A percentile compares a stretch with the other conserved stretches of the same genome.
These are phyloP conservation scores for Drosophila subquinaria DNA, from an alignment of 2,888 invertebrate genomes.

Conservation along the genomic window DNA sequence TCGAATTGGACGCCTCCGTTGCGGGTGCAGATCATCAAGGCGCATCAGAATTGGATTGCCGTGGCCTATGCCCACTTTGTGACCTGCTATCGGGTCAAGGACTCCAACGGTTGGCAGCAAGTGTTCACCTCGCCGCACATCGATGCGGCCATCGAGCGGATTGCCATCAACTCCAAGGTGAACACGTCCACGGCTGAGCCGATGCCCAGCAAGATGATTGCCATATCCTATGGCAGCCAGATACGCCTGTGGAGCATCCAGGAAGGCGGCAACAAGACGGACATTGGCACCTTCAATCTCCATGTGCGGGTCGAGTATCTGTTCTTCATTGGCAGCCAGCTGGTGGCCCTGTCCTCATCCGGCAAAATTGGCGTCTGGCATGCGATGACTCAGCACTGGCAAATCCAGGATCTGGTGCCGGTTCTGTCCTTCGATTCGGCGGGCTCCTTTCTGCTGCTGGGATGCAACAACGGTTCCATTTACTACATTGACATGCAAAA, in stretches of 20 bases:
- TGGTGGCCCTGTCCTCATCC: slow-evolving; percentile 96
- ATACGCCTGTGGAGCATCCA: slow-evolving; percentile 93
- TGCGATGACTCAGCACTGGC: slow-evolving; percentile 99
- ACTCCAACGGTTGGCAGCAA: slow-evolving; percentile 98
- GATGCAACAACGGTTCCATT: slow-evolving; percentile 98
- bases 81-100: slow-evolving; percentile 96
- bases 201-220: slow-evolving; percentile 91
- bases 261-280: slow-evolving; percentile 91
- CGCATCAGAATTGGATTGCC: slow-evolving; percentile 99
- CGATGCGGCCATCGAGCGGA: slow-evolving; percentile 93
- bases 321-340: slow-evolving; percentile 98
- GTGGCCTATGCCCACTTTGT: slow-evolving; percentile 98
- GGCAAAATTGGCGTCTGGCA: slow-evolving; percentile 99
- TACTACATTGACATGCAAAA: slow-evolving; percentile 99
- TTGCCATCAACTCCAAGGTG: slow-evolving; percentile 93
- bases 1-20: slow-evolving; percentile 92
- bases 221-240: slow-evolving; percentile 91
- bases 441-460: slow-evolving; percentile 96
- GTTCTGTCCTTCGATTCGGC: slow-evolving; percentile 98
- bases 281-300: slow-evolving; percentile 95
- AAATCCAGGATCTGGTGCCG: slow-evolving; percentile 97
- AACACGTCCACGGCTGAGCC: slow-evolving; percentile 86
- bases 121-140: slow-evolving; percentile 97
- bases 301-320: slow-evolving; percentile 97
- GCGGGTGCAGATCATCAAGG: slow-evolving; percentile 96